A percentile compares a stretch with the other conserved stretches of the same genome.
These are phyloP conservation scores for Oenanthe oenanthe DNA, from an alignment of 2,113 vertebrate genomes.

Conservation along the genomic window DNA sequence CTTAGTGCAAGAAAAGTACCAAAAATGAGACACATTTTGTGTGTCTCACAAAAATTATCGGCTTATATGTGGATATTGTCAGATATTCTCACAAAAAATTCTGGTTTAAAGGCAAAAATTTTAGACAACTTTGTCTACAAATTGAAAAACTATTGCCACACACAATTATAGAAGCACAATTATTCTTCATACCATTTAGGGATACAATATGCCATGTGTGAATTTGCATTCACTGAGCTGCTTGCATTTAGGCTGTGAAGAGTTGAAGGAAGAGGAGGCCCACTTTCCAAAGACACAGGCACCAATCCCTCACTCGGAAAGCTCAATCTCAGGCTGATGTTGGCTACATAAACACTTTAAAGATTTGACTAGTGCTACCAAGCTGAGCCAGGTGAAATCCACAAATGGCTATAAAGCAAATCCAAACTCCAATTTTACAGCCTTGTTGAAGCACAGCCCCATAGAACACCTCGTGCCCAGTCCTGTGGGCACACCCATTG, in stretches of 20 bases:
- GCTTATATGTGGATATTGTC: not conserved
- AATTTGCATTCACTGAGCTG: not conserved
- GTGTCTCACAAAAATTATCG: not conserved
- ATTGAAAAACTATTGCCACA: not conserved
- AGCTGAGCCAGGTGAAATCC: not conserved
- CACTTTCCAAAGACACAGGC: not conserved
- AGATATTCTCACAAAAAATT: not conserved
- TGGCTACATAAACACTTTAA: not conserved
- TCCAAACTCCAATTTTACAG: not conserved
- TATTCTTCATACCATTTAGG: not conserved
- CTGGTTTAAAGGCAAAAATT: not conserved
- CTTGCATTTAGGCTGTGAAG: not conserved
- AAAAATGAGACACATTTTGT: not conserved
- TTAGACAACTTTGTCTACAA: not conserved
- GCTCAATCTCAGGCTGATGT: not conserved
- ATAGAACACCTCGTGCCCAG: not conserved
- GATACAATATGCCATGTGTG: not conserved
- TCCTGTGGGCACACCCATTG: not conserved
- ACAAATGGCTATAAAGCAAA: not conserved
- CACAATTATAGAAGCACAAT: not conserved
- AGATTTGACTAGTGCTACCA: not conserved
- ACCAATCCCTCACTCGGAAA: not conserved
- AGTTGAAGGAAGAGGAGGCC: not conserved
- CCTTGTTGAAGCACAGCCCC: not conserved
- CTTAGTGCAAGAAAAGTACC: not conserved